Evolutionary conservation across 2,797 vertebrate species (phyloP).

Genomic region (Tarsius wallacei): DNA sequence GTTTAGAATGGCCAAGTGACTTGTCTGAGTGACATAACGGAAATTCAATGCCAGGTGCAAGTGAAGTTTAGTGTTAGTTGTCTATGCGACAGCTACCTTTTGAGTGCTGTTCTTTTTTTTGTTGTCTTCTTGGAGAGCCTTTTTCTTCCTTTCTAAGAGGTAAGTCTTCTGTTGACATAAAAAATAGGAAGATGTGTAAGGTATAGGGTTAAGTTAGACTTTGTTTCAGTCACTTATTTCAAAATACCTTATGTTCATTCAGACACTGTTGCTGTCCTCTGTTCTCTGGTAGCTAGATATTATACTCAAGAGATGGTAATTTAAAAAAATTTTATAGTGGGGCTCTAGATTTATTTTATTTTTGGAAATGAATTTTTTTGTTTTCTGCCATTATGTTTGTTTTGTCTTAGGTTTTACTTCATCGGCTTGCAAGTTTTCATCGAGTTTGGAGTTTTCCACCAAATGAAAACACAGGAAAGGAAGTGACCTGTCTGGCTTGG

Average conservation of each 20-base stretch:
- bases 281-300: neutral
- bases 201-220: neutral
- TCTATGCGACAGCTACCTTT: neutral
- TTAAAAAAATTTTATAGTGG: neutral
- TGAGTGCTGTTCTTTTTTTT: neutral
- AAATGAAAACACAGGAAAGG: constrained; percentile 97
- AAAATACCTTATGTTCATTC: constrained; percentile 30
- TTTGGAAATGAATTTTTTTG: constrained; percentile 60
- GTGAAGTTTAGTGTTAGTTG: neutral
- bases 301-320: neutral
- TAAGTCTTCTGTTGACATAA: neutral
- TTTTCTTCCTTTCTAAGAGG: constrained; percentile 39
- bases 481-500: constrained; percentile 98
- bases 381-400: constrained; percentile 42
- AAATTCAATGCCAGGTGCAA: neutral
- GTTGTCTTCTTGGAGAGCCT: neutral
- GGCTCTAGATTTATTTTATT: neutral
- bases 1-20: neutral
- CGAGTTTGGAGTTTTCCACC: constrained; percentile 98
- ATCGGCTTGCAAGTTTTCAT: constrained; percentile 97
- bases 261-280: neutral
- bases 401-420: constrained; percentile 95
- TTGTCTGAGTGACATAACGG: neutral
- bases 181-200: neutral
- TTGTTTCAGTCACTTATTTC: constrained; percentile 43